phyloP scores from a whole-genome alignment of 2,797 vertebrate genomes.

The Hypotaenidia okinawae region DNA sequence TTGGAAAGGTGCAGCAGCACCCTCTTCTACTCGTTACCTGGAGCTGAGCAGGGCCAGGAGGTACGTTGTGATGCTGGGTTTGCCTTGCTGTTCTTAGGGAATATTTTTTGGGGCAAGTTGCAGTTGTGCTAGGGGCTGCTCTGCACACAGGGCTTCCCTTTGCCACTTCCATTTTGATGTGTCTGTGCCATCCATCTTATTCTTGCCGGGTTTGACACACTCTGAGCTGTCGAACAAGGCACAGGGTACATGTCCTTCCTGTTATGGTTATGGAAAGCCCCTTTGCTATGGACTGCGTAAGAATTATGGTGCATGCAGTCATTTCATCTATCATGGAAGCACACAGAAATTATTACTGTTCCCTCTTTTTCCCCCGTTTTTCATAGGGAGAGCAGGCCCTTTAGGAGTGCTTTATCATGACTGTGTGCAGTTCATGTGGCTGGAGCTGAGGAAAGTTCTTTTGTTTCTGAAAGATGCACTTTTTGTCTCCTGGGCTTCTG shows the following conservation, averaged over 20 bases:
- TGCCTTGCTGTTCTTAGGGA: not conserved
- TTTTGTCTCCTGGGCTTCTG: not conserved
- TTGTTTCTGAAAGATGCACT: not conserved
- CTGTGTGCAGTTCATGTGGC: not conserved
- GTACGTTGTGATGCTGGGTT: not conserved
- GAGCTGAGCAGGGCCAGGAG: not conserved
- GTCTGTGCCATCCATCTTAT: not conserved
- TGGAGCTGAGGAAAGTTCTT: not conserved
- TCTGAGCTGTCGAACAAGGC: slow-evolving; percentile 1
- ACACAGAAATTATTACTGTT: not conserved
- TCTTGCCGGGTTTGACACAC: not conserved
- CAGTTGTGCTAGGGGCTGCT: not conserved
- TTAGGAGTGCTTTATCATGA: slow-evolving; percentile 24
- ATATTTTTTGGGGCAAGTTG: not conserved
- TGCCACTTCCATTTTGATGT: not conserved
- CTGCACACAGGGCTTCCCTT: not conserved
- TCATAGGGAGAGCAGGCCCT: not conserved
- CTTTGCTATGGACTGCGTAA: not conserved
- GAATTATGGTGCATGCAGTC: not conserved
- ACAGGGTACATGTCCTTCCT: not conserved
- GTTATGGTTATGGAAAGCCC: not conserved
- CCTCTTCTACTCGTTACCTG: rapidly evolving
- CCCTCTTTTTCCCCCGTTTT: not conserved
- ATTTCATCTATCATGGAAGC: not conserved
- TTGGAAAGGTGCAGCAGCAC: not conserved